phyloP scores from a whole-genome alignment of 2,888 invertebrate genomes.

The Criorhina ranunculi region DNA sequence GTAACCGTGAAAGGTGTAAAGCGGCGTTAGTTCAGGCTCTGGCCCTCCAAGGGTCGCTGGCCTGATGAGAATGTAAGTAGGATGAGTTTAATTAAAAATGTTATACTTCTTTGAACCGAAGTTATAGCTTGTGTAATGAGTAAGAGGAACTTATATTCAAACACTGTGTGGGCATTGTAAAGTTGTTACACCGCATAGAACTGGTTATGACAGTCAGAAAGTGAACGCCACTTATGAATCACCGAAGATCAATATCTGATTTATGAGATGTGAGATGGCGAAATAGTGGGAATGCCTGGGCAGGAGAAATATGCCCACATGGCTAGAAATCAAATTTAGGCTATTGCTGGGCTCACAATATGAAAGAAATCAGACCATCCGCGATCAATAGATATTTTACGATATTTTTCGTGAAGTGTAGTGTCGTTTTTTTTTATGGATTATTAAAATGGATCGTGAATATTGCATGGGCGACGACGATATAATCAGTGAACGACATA shows the following conservation, averaged over 20 bases:
- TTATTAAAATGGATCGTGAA: background rate
- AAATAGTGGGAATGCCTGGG: slow-evolving; percentile 2
- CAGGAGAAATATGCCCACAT: background rate
- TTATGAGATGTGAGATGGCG: slow-evolving; percentile 2
- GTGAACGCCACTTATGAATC: slow-evolving; percentile 32
- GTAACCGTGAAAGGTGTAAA: too few species aligned
- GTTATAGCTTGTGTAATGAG: slow-evolving; percentile 23
- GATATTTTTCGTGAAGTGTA: background rate
- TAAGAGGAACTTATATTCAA: slow-evolving; percentile 11
- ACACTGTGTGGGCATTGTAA: slow-evolving; percentile 27
- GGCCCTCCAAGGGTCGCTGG: too few species aligned
- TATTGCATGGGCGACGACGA: background rate
- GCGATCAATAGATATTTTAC: background rate
- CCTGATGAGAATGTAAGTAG: too few species aligned
- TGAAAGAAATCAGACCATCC: background rate
- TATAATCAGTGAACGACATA: slow-evolving; percentile 16
- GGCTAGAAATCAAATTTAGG: too few species aligned
- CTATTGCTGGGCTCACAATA: background rate
- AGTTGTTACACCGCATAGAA: slow-evolving; percentile 6
- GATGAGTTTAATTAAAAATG: slow-evolving; percentile 51
- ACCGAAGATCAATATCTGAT: slow-evolving; percentile 19
- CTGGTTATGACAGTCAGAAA: background rate
- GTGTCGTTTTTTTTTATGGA: background rate
- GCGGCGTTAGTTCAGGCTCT: too few species aligned
- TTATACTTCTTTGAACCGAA: slow-evolving; percentile 1